phyloP scores from a whole-genome alignment of 2,113 vertebrate species.

The Gymnocephalus cernua region DNA sequence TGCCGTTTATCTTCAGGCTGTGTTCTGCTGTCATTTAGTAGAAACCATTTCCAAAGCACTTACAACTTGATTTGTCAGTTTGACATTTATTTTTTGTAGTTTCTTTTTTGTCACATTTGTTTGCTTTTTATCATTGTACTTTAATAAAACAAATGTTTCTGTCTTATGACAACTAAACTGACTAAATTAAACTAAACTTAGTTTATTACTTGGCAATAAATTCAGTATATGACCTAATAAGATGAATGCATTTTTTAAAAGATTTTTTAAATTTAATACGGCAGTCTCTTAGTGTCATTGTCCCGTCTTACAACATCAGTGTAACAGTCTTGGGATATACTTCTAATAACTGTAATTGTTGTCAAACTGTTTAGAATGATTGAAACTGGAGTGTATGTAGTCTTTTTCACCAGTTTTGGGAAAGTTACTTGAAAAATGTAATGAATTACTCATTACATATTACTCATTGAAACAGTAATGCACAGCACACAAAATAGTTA shows the following conservation, averaged over 20 bases:
- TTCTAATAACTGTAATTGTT: neutral
- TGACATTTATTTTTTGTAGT: slow-evolving; percentile 26
- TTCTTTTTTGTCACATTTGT: neutral
- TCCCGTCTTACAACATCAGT: neutral
- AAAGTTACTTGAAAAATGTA: neutral
- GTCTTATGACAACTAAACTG: neutral
- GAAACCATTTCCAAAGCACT: neutral
- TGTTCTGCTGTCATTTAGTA: slow-evolving; percentile 25
- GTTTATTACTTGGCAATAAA: neutral
- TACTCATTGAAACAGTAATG: neutral
- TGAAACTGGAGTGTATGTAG: no score
- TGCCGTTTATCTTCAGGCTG: slow-evolving; percentile 4
- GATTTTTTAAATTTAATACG: neutral
- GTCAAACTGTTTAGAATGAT: neutral
- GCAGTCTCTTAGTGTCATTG: neutral
- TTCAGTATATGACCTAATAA: neutral
- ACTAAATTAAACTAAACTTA: neutral
- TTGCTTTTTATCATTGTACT: neutral
- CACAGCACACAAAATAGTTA: neutral
- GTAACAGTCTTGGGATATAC: neutral
- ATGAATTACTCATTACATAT: neutral
- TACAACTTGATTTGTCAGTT: slow-evolving; percentile 28
- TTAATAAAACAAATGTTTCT: neutral
- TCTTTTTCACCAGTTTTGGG: neutral
- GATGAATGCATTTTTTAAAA: neutral